Evolutionary conservation across 2,113 vertebrate genomes (phyloP).

Genomic region (Euleptes europaea): DNA sequence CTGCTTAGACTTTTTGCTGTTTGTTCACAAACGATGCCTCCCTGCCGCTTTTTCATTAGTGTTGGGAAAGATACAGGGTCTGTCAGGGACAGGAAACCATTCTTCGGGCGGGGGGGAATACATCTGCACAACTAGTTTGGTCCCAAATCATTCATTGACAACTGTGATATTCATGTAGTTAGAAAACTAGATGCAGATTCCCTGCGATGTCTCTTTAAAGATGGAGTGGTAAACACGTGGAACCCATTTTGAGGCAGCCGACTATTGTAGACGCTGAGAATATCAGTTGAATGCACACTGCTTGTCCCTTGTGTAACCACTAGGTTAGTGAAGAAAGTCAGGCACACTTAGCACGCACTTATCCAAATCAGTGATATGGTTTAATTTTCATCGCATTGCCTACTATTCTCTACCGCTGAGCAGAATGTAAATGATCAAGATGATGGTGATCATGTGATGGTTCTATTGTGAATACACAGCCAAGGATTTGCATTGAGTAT

Average conservation of each 20-base stretch:
- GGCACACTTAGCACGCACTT: rapidly evolving
- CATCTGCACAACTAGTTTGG: not conserved
- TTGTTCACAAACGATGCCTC: not conserved
- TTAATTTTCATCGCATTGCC: slow-evolving; percentile 31
- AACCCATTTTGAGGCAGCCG: not conserved
- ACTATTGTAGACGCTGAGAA: not conserved
- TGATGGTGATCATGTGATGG: not conserved
- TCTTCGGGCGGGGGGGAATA: too few species aligned
- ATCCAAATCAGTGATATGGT: slow-evolving; percentile 34
- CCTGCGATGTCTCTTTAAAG: slow-evolving; percentile 10
- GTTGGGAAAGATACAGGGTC: not conserved
- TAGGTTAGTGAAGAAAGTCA: not conserved
- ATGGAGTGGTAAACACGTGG: slow-evolving; percentile 2
- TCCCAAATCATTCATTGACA: slow-evolving; percentile 17
- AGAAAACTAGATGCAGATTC: slow-evolving; percentile 21
- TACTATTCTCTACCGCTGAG: not conserved
- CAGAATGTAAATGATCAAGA: not conserved
- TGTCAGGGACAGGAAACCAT: too few species aligned
- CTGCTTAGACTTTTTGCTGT: not conserved
- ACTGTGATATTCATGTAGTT: slow-evolving; percentile 27
- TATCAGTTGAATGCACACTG: slow-evolving; percentile 25
- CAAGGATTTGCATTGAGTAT: not conserved
- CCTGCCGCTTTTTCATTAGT: not conserved
- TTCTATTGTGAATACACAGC: not conserved
- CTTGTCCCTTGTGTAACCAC: not conserved